Evolutionary conservation across 2,888 invertebrate species (phyloP), one percentile per base, ranked within the genome.

Genomic region (Abrostola triplasia): DNA sequence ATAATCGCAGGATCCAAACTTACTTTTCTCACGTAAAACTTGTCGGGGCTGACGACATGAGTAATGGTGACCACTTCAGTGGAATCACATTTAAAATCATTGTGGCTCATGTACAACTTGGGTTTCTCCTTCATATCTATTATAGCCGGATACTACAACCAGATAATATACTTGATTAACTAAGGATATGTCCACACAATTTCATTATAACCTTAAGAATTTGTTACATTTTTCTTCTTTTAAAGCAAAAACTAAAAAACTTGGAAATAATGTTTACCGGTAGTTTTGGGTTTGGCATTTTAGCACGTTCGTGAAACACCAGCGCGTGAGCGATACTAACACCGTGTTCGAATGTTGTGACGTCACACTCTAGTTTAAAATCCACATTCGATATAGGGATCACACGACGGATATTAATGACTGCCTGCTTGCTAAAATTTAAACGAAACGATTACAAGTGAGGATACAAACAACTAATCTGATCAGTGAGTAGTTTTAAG

Each of bases 1-100:
- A 36, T 49, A 66, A 59, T 7, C 12, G 5, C 37, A 44, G 11
- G 36, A 35, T 54, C 13, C 49, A 44, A n/a, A 9, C 44, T 62
- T 90, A 96, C 96, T 91, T 96, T 95, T 76, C 96, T 95, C 0
- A 97, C 95, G 84, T 95, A 97, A 83, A 98, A 96, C 64, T 95
- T 92, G 76, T 95, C 93, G 0, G 97, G 97, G 83, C 95, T 95
- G 36, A 95, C 90, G 0, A 97, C 90, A 70, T 96, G 93, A 0
- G 95, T 95, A 49, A 97, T 88, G 62, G 92, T 86, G 0, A 96
- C 96, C 11, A 94, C 86, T 55, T 95, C 92, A 0, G 83, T 76
- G 6, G 92, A 81, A 13, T 94, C 90, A 67, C 81, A 84, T 64
- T 84, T 92, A 79, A 85, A 90, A 61, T 91, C 90, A 65, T 82